Conservation (phyloP, 2,113 vertebrate species). For the Sander lucioperca region DNA sequence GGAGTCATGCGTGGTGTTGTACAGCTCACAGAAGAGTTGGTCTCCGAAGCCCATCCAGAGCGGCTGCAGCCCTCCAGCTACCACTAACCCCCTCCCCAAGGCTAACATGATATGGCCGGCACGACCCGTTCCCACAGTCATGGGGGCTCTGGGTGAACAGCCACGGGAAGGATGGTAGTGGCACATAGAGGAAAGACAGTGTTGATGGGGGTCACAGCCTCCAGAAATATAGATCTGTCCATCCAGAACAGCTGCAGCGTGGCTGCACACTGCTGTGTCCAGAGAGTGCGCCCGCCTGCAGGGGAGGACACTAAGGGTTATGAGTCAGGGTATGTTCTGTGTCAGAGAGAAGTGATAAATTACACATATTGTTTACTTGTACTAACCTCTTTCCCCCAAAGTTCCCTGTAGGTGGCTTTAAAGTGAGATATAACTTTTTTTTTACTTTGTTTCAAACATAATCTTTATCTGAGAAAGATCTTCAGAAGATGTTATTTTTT, state of each 20-base stretch:
- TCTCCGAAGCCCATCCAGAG: conserved; percentile 46
- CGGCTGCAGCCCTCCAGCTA: conserved; percentile 43
- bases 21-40: conserved; percentile 54
- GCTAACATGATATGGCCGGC: conserved; percentile 45
- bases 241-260: conserved; percentile 46
- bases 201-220: conserved; percentile 30
- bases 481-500: no score
- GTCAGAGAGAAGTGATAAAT: no score
- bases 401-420: neutral
- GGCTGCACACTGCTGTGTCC: conserved; percentile 29
- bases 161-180: conserved; percentile 36
- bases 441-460: no score
- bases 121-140: conserved; percentile 44
- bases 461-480: no score
- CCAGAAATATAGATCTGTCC: conserved; percentile 47
- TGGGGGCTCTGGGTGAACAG: conserved; percentile 35
- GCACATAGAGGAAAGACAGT: conserved; percentile 43
- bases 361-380: no score
- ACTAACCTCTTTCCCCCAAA: neutral
- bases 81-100: conserved; percentile 28
- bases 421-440: no score
- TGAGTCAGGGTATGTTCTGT: no score
- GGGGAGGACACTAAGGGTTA: no score
- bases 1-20: conserved; percentile 28
- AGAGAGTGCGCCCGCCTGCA: conserved; percentile 33